phyloP scores from a whole-genome alignment of 2,113 vertebrate genomes.

The Alces alces region DNA sequence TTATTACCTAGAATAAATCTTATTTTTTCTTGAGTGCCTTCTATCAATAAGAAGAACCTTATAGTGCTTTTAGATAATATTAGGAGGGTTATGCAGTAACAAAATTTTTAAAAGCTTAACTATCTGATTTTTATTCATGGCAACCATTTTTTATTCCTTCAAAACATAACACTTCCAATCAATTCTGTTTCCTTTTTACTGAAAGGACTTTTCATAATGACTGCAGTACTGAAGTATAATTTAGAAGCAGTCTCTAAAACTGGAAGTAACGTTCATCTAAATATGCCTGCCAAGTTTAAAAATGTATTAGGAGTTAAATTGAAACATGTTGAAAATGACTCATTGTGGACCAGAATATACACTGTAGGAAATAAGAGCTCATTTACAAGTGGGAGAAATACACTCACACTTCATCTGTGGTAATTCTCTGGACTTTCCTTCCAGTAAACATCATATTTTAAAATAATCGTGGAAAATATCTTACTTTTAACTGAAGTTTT shows the following conservation, averaged over 20 bases:
- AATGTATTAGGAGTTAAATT: slow-evolving; percentile 82
- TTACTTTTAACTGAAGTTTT: slow-evolving; percentile 78
- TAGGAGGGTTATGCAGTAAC: neutral
- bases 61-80: neutral
- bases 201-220: slow-evolving; percentile 74
- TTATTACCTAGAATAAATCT: neutral
- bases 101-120: neutral
- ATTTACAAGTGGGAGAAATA: slow-evolving; percentile 85
- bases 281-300: slow-evolving; percentile 79
- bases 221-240: slow-evolving; percentile 70
- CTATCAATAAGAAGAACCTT: neutral
- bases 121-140: neutral
- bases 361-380: slow-evolving; percentile 83
- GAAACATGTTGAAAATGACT: slow-evolving; percentile 84
- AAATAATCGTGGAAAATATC: slow-evolving; percentile 81
- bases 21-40: slow-evolving; percentile 7
- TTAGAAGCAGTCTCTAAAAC: slow-evolving; percentile 79
- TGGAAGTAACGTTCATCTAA: slow-evolving; percentile 76
- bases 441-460: slow-evolving; percentile 83
- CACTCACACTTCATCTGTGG: slow-evolving; percentile 82
- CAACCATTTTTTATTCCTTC: slow-evolving; percentile 8
- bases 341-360: slow-evolving; percentile 79
- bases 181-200: slow-evolving; percentile 65
- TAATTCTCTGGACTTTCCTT: slow-evolving; percentile 82
- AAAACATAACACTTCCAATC: slow-evolving; percentile 60